Evolutionary conservation across 1,140 invertebrate species (phyloP).

Genomic region (Neotoxoptera formosana): DNA sequence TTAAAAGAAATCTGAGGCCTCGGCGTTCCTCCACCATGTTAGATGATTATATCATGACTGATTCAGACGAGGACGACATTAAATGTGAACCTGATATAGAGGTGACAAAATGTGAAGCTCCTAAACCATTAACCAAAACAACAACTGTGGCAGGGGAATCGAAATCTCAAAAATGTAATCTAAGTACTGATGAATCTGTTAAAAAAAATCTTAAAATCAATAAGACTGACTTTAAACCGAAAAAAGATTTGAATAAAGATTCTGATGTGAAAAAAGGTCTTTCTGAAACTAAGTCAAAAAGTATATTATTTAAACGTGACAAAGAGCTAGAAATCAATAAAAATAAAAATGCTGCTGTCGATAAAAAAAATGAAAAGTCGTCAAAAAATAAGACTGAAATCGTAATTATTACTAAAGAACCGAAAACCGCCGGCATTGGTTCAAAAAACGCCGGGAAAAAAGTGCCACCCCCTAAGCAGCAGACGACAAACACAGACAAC

Average conservation of each 20-base stretch:
- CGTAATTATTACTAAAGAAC: constrained; percentile 32
- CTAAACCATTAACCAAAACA: neutral
- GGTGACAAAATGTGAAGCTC: neutral
- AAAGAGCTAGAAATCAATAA: constrained; percentile 57
- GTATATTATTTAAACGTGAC: constrained; percentile 38
- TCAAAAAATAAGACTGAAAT: constrained; percentile 62
- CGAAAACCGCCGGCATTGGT: neutral
- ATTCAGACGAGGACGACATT: constrained; percentile 40
- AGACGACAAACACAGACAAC: neutral
- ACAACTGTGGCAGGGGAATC: neutral
- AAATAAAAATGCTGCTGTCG: constrained; percentile 45
- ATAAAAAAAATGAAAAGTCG: constrained; percentile 57
- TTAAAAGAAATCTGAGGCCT: constrained; percentile 50
- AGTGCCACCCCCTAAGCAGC: neutral
- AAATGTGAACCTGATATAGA: neutral
- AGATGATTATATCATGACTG: constrained; percentile 53
- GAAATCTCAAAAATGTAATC: constrained; percentile 14
- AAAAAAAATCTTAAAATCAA: constrained; percentile 55
- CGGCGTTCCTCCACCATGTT: constrained; percentile 46
- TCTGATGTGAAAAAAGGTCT: constrained; percentile 39
- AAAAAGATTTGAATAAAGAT: constrained; percentile 57
- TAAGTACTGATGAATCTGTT: constrained; percentile 16
- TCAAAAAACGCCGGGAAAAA: constrained; percentile 4
- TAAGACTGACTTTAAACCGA: constrained; percentile 54
- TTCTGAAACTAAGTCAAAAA: constrained; percentile 43